Conservation (phyloP, 2,113 vertebrate genomes). For the Andinoacara biseriatus region DNA sequence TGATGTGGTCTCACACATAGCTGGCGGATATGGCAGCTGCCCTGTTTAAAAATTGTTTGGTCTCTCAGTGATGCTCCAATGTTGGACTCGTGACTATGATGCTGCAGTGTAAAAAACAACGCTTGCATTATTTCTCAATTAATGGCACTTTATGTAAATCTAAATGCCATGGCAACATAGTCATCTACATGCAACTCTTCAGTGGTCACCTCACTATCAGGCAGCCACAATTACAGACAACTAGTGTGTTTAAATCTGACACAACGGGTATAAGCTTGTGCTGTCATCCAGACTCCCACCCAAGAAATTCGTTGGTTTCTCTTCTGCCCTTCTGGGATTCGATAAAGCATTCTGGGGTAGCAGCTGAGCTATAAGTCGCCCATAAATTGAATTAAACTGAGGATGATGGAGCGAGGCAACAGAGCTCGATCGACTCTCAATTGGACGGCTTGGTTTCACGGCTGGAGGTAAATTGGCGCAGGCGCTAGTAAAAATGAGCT, state of each 20-base stretch:
- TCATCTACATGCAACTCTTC: background rate
- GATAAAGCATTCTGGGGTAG: background rate
- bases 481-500: background rate
- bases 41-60: background rate
- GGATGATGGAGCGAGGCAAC: background rate
- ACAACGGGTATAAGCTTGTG: background rate
- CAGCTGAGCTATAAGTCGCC: slow-evolving; percentile 8
- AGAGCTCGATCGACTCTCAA: background rate
- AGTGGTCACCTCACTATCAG: slow-evolving; percentile 2
- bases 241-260: background rate
- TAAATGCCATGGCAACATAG: background rate
- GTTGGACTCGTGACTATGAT: slow-evolving; percentile 19
- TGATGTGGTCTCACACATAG: background rate
- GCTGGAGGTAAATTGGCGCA: background rate
- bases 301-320: background rate
- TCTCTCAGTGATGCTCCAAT: background rate
- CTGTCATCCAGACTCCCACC: background rate
- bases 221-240: background rate
- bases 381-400: background rate
- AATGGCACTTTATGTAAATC: background rate
- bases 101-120: background rate
- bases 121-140: background rate
- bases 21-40: slow-evolving; percentile 14
- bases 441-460: background rate
- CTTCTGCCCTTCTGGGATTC: background rate